Percentiles rank a stretch among this genome's conserved stretches.
Conservation (phyloP, 2,888 invertebrate species). For the Elysia crispata region DNA sequence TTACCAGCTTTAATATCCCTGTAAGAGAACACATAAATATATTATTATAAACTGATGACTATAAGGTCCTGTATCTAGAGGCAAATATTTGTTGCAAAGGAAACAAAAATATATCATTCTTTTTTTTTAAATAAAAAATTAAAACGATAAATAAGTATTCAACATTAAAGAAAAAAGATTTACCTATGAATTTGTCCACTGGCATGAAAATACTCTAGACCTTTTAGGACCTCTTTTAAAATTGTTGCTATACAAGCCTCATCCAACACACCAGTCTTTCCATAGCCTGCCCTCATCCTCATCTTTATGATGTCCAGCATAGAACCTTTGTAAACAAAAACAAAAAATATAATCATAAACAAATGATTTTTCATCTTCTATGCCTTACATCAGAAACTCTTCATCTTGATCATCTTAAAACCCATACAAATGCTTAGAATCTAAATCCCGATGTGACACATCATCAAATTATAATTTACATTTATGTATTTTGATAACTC, state of each 20-base stretch:
- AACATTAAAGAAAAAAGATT: conserved; percentile 43
- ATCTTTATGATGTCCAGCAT: conserved; percentile 88
- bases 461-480: too few species aligned
- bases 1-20: conserved; percentile 99
- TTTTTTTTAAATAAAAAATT: not conserved
- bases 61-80: not conserved
- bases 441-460: too few species aligned
- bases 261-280: conserved; percentile 97
- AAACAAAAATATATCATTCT: too few species aligned
- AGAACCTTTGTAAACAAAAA: conserved; percentile 74
- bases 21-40: conserved; percentile 64
- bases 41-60: not conserved
- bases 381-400: too few species aligned
- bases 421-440: too few species aligned
- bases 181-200: conserved; percentile 99
- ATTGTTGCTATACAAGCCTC: conserved; percentile 98
- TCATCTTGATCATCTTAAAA: too few species aligned
- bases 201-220: conserved; percentile 98
- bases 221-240: conserved; percentile 90
- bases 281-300: conserved; percentile 93
- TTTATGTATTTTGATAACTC: too few species aligned
- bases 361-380: too few species aligned
- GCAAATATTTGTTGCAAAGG: not conserved
- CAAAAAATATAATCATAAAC: too few species aligned
- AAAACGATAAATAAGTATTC: not conserved